Percentiles rank a stretch among this genome's conserved stretches.
Conservation (phyloP, 2,797 vertebrate genomes). For the Onychomys arenicola region DNA sequence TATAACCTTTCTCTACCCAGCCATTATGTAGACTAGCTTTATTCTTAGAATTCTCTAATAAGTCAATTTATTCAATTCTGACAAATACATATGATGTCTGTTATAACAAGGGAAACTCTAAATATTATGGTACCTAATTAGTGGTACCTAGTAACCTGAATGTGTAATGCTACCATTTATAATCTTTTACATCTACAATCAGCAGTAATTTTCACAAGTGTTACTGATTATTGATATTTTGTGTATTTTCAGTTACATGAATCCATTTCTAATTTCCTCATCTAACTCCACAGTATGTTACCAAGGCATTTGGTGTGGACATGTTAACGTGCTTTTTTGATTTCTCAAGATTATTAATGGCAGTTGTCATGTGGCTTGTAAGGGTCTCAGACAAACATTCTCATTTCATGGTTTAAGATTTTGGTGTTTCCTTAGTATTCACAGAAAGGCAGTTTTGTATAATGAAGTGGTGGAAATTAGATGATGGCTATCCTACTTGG, state of each 20-base stretch:
- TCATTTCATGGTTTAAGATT: not conserved
- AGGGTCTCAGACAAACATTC: not conserved
- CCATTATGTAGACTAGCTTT: not conserved
- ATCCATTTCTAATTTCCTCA: not conserved
- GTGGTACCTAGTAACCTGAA: not conserved
- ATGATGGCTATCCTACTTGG: not conserved
- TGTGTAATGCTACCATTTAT: not conserved
- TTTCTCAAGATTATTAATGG: not conserved
- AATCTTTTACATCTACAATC: constrained; percentile 17
- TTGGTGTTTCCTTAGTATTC: not conserved
- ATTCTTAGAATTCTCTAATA: not conserved
- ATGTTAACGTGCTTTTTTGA: not conserved
- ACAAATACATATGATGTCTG: not conserved
- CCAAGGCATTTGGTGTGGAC: not conserved
- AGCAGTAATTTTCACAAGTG: not conserved
- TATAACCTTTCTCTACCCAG: too few species aligned
- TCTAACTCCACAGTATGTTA: not conserved
- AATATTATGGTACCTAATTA: not conserved
- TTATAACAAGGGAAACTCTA: not conserved
- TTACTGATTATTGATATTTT: not conserved
- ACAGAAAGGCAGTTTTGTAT: not conserved
- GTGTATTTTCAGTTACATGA: not conserved
- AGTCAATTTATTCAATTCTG: not conserved
- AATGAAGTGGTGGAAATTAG: not conserved
- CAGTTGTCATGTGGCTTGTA: not conserved